phyloP scores from a whole-genome alignment of 2,888 invertebrate species.

The Nymphalis urticae region DNA sequence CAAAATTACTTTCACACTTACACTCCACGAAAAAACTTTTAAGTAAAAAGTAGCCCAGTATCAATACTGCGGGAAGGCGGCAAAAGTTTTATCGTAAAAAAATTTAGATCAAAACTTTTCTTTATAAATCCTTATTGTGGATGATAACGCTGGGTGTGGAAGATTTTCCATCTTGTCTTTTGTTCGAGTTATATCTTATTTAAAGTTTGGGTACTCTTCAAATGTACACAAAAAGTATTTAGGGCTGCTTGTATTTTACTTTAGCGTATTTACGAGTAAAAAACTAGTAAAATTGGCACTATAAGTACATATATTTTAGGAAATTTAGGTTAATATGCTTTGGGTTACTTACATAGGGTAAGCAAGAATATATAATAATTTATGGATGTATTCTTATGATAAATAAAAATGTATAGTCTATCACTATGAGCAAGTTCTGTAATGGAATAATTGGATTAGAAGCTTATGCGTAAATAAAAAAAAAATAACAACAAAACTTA shows the following conservation, averaged over 20 bases:
- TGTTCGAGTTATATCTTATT: conserved; percentile 35
- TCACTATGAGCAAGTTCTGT: no score
- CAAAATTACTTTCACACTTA: neutral
- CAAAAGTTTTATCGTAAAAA: conserved; percentile 38
- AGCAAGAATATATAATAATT: no score
- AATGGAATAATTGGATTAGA: no score
- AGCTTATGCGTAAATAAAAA: no score
- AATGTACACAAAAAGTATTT: conserved; percentile 28
- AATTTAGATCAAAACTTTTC: conserved; percentile 34
- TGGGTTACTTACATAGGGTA: no score
- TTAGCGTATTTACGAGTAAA: neutral
- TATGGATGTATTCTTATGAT: no score
- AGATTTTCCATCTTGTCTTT: conserved; percentile 22
- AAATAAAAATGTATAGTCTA: no score
- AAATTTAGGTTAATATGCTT: no score
- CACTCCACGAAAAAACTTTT: conserved; percentile 5
- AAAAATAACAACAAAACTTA: no score
- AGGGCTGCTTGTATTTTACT: conserved; percentile 22
- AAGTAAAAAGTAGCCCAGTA: conserved; percentile 21
- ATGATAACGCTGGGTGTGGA: conserved; percentile 27
- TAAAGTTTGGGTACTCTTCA: conserved; percentile 29
- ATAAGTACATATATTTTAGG: no score
- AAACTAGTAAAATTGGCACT: no score
- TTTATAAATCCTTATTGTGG: conserved; percentile 36
- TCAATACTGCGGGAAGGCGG: conserved; percentile 26